Evolutionary conservation across 2,797 vertebrate genomes (phyloP).

Genomic region (Chaunax sp.): DNA sequence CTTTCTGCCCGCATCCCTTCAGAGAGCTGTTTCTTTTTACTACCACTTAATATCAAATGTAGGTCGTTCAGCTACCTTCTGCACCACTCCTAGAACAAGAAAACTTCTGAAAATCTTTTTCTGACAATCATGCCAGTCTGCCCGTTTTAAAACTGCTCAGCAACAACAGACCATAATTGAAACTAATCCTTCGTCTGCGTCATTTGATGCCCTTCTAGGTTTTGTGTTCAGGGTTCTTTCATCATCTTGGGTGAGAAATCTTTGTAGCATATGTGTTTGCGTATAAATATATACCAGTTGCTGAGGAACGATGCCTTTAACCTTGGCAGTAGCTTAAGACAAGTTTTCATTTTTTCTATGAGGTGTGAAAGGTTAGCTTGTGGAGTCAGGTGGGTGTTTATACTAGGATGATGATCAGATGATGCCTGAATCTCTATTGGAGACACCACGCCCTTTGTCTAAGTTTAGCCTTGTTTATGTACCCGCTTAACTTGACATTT

Average conservation of each 20-base stretch:
- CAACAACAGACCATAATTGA: slow-evolving; percentile 70
- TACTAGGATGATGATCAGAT: slow-evolving; percentile 74
- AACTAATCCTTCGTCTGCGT: slow-evolving; percentile 62
- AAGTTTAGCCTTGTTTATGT: slow-evolving; percentile 78
- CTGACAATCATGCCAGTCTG: slow-evolving; percentile 46
- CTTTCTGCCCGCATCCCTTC: slow-evolving; percentile 4
- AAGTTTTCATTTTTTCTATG: slow-evolving; percentile 75
- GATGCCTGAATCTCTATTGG: slow-evolving; percentile 68
- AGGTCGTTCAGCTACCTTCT: slow-evolving; percentile 11
- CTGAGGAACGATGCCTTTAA: slow-evolving; percentile 68
- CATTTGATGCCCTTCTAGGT: slow-evolving; percentile 70
- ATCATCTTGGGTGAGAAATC: slow-evolving; percentile 69
- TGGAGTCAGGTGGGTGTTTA: slow-evolving; percentile 73
- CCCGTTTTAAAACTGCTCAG: slow-evolving; percentile 64
- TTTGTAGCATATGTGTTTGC: slow-evolving; percentile 76
- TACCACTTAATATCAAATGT: slow-evolving; percentile 39
- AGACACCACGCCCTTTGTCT: slow-evolving; percentile 73
- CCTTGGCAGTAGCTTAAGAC: slow-evolving; percentile 72
- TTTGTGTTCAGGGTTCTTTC: slow-evolving; percentile 72
- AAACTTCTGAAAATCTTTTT: slow-evolving; percentile 43
- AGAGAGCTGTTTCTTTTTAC: slow-evolving; percentile 15
- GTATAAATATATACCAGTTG: slow-evolving; percentile 79
- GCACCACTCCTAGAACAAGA: slow-evolving; percentile 26
- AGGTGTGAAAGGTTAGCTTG: slow-evolving; percentile 76
- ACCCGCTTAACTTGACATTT: slow-evolving; percentile 70